Conservation (phyloP, 2,888 invertebrate species). For the Villa cingulata region DNA sequence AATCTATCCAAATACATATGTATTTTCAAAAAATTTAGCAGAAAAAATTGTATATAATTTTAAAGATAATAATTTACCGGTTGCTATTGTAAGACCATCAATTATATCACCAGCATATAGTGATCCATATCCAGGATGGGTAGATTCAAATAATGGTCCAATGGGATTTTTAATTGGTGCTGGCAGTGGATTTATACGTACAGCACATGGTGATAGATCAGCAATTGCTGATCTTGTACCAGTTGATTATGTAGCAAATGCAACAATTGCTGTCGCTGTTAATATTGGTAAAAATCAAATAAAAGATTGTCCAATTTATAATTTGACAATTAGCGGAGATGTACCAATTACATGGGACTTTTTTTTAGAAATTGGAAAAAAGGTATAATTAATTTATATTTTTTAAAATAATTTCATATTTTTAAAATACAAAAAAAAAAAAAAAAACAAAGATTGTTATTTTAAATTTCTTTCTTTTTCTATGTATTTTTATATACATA, state of each 20-base stretch:
- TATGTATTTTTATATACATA: background rate
- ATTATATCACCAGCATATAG: slow-evolving; percentile 27
- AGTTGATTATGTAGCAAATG: slow-evolving; percentile 41
- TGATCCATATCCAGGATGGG: slow-evolving; percentile 35
- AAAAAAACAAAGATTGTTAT: no score
- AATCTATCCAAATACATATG: slow-evolving; percentile 42
- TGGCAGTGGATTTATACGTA: slow-evolving; percentile 39
- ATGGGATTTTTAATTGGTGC: slow-evolving; percentile 31
- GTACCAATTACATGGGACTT: slow-evolving; percentile 43
- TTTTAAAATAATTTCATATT: background rate
- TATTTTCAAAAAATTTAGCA: slow-evolving; percentile 42
- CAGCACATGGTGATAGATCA: slow-evolving; percentile 36
- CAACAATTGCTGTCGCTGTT: slow-evolving; percentile 36
- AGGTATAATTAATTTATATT: no score
- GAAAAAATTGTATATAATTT: slow-evolving; percentile 37
- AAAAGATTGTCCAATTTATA: slow-evolving; percentile 35
- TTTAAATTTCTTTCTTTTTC: no score
- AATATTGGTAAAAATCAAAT: slow-evolving; percentile 31
- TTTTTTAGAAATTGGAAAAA: slow-evolving; percentile 27
- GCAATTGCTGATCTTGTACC: slow-evolving; percentile 42
- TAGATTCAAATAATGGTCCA: slow-evolving; percentile 42
- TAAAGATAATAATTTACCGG: slow-evolving; percentile 33
- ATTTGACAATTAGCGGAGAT: slow-evolving; percentile 42
- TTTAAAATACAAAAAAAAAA: background rate
- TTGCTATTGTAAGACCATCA: slow-evolving; percentile 42